A percentile compares a stretch with the other conserved stretches of the same genome.
Evolutionary conservation across 2,888 invertebrate genomes (phyloP).

Genomic region (Euproctis similis): DNA sequence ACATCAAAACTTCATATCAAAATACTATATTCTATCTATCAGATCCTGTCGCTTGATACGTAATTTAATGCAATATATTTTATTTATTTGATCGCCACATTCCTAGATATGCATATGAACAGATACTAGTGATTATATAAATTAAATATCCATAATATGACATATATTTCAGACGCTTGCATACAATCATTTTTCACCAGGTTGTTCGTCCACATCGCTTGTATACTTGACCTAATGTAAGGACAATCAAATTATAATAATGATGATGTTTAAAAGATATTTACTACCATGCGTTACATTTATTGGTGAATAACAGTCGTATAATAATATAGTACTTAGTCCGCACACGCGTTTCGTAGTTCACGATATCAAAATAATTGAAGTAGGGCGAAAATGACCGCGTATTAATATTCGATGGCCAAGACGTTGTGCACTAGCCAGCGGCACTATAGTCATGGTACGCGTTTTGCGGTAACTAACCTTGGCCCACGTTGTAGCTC

Average conservation of each 20-base stretch:
- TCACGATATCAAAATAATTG: conserved; percentile 36
- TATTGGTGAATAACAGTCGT: conserved; percentile 42
- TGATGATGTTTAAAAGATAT: conserved; percentile 27
- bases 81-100: conserved; percentile 64
- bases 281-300: conserved; percentile 22
- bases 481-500: conserved; percentile 78
- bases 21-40: conserved; percentile 10
- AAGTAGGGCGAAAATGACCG: conserved; percentile 26
- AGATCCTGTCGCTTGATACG: conserved; percentile 43
- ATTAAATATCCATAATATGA: conserved; percentile 48
- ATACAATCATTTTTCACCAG: conserved; percentile 25
- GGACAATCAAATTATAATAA: conserved; percentile 14
- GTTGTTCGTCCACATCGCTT: conserved; percentile 13
- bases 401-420: too few species aligned
- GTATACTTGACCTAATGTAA: conserved; percentile 14
- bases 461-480: conserved; percentile 46
- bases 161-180: conserved; percentile 52
- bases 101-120: conserved; percentile 60
- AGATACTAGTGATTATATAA: conserved; percentile 60
- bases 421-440: too few species aligned
- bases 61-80: conserved; percentile 48
- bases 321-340: conserved; percentile 13
- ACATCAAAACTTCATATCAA: too few species aligned
- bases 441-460: conserved; percentile 5
- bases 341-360: conserved; percentile 35